Evolutionary conservation across 2,113 vertebrate genomes (phyloP).

Genomic region (Mola mola): DNA sequence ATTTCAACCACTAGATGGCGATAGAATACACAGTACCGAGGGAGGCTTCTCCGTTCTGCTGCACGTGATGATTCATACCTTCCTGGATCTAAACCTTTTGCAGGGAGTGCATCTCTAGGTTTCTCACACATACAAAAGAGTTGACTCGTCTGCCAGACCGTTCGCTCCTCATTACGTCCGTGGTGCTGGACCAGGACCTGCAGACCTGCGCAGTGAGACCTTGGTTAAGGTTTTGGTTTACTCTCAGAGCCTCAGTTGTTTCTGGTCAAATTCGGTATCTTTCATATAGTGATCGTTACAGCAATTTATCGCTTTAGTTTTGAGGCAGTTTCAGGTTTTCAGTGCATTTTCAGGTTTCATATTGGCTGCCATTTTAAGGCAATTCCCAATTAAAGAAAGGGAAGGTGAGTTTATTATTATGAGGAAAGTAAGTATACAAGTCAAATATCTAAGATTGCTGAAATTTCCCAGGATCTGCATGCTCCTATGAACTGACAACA

Average conservation of each 20-base stretch:
- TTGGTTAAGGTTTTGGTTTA: constrained; percentile 38
- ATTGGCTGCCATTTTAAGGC: too few relatives aligned
- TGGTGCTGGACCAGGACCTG: constrained; percentile 27
- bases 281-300: constrained; percentile 7
- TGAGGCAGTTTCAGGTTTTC: background rate
- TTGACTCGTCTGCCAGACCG: constrained; percentile 14
- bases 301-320: background rate
- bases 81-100: background rate
- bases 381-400: too few relatives aligned
- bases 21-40: constrained; percentile 35
- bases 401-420: too few relatives aligned
- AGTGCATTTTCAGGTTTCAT: too few relatives aligned
- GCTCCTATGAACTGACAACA: too few relatives aligned
- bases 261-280: constrained; percentile 27
- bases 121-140: constrained; percentile 5
- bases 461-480: too few relatives aligned
- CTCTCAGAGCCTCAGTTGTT: constrained; percentile 7
- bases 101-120: too few relatives aligned
- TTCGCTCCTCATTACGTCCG: constrained; percentile 51
- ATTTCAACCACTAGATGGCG: constrained; percentile 70
- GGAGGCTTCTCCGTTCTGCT: background rate
- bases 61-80: too few relatives aligned
- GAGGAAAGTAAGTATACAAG: too few relatives aligned
- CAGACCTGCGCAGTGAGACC: constrained; percentile 31
- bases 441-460: too few relatives aligned